A percentile compares a stretch with the other conserved stretches of the same genome.
These are phyloP conservation scores for Agapornis roseicollis DNA, from an alignment of 2,113 vertebrate species.

Conservation along the genomic window DNA sequence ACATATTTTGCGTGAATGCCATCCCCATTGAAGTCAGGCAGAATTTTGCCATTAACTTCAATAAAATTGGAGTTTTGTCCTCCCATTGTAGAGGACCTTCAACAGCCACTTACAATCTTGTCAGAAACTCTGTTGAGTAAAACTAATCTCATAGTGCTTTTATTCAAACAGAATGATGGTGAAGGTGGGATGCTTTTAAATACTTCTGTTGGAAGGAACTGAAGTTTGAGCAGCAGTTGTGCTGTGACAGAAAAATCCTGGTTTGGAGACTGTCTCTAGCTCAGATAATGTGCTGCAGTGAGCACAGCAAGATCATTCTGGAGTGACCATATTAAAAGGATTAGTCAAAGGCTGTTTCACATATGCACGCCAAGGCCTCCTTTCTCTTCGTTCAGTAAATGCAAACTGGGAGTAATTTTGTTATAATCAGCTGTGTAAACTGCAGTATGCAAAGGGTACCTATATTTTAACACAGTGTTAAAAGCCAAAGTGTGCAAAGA, in stretches of 20 bases:
- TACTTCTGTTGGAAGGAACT: neutral
- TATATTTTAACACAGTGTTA: neutral
- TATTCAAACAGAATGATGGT: neutral
- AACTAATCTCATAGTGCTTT: conserved; percentile 31
- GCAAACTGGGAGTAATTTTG: neutral
- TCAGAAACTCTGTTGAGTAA: conserved; percentile 4
- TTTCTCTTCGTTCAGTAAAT: neutral
- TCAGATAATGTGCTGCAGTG: neutral
- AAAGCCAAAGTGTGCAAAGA: neutral
- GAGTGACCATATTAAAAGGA: neutral
- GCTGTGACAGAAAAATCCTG: neutral
- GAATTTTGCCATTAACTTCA: neutral
- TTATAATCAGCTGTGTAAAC: neutral
- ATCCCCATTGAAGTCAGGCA: neutral
- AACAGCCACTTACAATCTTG: neutral
- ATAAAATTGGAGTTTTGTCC: neutral
- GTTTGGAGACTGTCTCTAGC: neutral
- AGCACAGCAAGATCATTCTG: neutral
- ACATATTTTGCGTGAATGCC: neutral
- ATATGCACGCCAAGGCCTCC: neutral
- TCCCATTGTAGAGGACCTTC: neutral
- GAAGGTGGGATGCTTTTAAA: conserved; percentile 12
- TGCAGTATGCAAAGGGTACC: neutral
- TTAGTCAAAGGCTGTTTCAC: neutral
- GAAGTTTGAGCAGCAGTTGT: neutral